Evolutionary conservation across 2,113 vertebrate genomes (phyloP), one percentile per base, ranked within the genome.

Genomic region (Grus americana): DNA sequence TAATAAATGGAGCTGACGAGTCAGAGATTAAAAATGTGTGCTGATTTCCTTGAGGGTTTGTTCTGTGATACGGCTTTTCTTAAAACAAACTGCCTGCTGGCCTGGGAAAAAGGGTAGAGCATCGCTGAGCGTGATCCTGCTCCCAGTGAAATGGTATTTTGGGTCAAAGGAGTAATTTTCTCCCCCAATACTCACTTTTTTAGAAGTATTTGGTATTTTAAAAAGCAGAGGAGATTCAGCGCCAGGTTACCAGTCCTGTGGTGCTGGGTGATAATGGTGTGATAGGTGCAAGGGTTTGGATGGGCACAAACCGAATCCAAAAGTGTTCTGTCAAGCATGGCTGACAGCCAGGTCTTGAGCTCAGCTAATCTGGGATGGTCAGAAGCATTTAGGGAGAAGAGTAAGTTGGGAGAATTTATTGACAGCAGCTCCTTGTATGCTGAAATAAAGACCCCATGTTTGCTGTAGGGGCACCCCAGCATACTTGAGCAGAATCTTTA

Each of bases 61-160:
- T 24, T 54, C 70, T 24, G 54, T 17, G 21, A 19, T 16, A 7
- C 1, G 4, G 29, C 29, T 50, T 9, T 34, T 65, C 52, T 22
- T 73, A 15, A 32, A 47, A 13, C 44, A 66, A 27, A 15, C 58
- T 44, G 38, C 62, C 86, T 50, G 50, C 50, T 49, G 22, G 59
- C 19, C 32, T 46, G 70, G 40, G 54, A 40, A 22, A 36, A 44
- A 54, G 55, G 20, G 27, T 26, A 50, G 30, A 44, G 36, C 32
- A 5, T 32, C 1, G 11, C 65, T 23, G 57, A 15, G 57, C 1
- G 1, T 3, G 2, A 10, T 55, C 49, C 30, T 40, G 38, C 67
- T 59, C 38, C 67, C 34, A 9, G 29, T 13, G 32, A 46, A 59
- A 29, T 8, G 27, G 19, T 8, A 1, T 9, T 52, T 58, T 52